Conservation (phyloP, 2,888 invertebrate species). For the Caenorhabditis zanzibari region DNA sequence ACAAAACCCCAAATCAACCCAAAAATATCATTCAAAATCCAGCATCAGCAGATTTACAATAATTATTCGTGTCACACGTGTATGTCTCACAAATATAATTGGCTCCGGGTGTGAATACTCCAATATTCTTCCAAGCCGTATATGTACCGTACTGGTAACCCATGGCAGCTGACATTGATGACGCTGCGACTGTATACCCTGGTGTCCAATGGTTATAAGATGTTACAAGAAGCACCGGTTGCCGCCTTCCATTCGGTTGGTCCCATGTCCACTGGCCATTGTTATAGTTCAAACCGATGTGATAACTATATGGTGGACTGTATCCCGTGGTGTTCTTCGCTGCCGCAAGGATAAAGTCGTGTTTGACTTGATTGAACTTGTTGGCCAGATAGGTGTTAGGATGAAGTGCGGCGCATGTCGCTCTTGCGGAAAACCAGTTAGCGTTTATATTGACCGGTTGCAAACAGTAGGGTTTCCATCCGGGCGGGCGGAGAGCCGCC, state of each 20-base stretch:
- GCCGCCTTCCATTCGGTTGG: not conserved
- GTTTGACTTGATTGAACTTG: slow-evolving; percentile 30
- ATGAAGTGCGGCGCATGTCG: slow-evolving; percentile 11
- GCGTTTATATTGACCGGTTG: not conserved
- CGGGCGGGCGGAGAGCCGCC: too few relatives aligned
- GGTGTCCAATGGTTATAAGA: not conserved
- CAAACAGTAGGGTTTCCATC: too few relatives aligned
- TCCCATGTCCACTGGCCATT: not conserved
- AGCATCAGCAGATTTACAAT: not conserved
- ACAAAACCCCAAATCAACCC: too few relatives aligned
- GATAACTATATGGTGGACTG: slow-evolving; percentile 13
- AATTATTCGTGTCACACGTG: slow-evolving; percentile 34
- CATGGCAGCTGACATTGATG: not conserved
- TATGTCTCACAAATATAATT: not conserved
- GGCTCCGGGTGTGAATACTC: not conserved
- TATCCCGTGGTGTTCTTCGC: not conserved
- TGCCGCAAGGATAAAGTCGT: slow-evolving; percentile 21
- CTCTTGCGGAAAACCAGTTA: slow-evolving; percentile 37
- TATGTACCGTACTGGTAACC: not conserved
- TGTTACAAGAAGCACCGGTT: not conserved
- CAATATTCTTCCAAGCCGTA: not conserved
- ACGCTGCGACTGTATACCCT: not conserved
- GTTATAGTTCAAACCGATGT: slow-evolving; percentile 34
- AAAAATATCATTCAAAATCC: too few relatives aligned
- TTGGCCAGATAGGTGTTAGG: slow-evolving; percentile 18